These are phyloP conservation scores for Drosophila sp. DNA, from an alignment of 1,140 invertebrate genomes.

Conservation along the genomic window DNA sequence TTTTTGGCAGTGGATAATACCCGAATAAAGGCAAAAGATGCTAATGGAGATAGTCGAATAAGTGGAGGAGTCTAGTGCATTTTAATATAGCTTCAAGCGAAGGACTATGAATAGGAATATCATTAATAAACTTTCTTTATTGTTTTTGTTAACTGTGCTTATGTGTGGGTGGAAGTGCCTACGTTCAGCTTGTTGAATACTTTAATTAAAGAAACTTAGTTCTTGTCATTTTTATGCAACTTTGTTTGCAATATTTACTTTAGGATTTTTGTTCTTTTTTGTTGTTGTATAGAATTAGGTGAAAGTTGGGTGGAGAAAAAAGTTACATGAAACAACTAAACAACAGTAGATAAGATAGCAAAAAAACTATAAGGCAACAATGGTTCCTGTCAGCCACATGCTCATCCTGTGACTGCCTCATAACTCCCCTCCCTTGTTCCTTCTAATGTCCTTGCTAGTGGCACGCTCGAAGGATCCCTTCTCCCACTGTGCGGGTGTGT, in stretches of 20 bases:
- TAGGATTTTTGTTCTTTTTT: slow-evolving; percentile 1
- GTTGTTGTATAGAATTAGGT: neutral
- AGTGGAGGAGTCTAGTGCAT: neutral
- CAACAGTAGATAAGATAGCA: slow-evolving; percentile 16
- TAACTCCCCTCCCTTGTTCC: neutral
- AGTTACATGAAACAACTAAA: slow-evolving; percentile 35
- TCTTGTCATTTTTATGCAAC: neutral
- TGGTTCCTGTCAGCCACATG: slow-evolving; percentile 47
- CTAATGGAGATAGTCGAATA: no score
- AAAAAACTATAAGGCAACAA: slow-evolving; percentile 23
- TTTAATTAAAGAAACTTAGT: neutral
- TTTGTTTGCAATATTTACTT: slow-evolving; percentile 22
- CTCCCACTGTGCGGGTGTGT: neutral
- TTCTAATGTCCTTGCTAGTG: neutral
- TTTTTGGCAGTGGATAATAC: no score
- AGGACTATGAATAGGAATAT: neutral
- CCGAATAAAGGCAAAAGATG: no score
- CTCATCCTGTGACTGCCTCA: slow-evolving; percentile 7
- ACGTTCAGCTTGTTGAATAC: neutral
- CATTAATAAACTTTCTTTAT: neutral
- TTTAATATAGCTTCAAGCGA: neutral
- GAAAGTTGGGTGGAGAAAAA: neutral
- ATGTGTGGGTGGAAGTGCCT: no score
- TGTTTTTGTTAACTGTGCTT: neutral
- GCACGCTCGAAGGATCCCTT: neutral